A percentile compares a stretch with the other conserved stretches of the same genome.
phyloP scores from a whole-genome alignment of 64 coral and sea anemone species.

The Montipora cactus region DNA sequence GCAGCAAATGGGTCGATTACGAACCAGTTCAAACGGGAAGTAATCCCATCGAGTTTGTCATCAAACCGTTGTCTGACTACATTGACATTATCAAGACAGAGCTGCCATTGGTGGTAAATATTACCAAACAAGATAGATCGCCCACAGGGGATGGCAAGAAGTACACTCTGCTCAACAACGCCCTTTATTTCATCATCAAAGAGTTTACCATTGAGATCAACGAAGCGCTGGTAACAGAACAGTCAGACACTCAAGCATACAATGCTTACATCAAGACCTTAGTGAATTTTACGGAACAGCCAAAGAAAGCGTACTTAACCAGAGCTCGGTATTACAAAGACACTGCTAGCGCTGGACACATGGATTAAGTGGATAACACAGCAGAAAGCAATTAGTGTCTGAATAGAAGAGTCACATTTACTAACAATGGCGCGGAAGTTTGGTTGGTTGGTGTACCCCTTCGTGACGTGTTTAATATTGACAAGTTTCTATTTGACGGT shows the following conservation, averaged over 20 bases:
- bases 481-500: no score
- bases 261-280: conserved; percentile 62
- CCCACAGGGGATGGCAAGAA: neutral
- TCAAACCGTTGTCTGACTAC: neutral
- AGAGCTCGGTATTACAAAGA: neutral
- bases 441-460: conserved; percentile 40
- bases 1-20: no score
- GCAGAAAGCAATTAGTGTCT: neutral
- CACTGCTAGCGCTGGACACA: conserved; percentile 53
- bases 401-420: no score
- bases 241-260: neutral
- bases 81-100: conserved; percentile 30
- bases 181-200: conserved; percentile 26
- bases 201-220: conserved; percentile 59
- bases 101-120: conserved; percentile 41
- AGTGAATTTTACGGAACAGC: conserved; percentile 27
- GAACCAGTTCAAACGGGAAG: no score
- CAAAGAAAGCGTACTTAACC: conserved; percentile 19
- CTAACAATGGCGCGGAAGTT: conserved; percentile 21
- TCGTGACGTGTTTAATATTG: neutral
- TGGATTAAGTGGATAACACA: neutral
- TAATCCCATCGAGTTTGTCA: no score
- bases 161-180: neutral
- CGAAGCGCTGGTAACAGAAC: conserved; percentile 24
- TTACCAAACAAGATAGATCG: neutral